phyloP scores from a whole-genome alignment of 2,888 invertebrate species.

The Watsonalla binaria region DNA sequence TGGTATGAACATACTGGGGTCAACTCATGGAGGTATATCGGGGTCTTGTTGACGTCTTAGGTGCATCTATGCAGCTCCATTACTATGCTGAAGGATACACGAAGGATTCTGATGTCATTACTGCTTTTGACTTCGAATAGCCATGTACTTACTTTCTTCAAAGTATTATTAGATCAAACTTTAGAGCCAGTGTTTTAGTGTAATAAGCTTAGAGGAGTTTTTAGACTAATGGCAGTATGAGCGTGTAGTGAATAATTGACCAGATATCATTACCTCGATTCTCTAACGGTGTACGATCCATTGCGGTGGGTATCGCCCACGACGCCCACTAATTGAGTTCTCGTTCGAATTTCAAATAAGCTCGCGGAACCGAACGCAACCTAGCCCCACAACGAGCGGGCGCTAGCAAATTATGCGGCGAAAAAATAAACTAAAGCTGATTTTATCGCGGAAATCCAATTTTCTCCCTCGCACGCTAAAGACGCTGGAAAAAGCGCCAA shows the following conservation, averaged over 20 bases:
- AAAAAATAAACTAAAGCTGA: slow-evolving; percentile 70
- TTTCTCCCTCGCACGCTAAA: slow-evolving; percentile 78
- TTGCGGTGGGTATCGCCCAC: slow-evolving; percentile 26
- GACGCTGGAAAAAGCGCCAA: slow-evolving; percentile 76
- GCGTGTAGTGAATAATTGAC: neutral
- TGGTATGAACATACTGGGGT: no score
- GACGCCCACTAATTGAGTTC: slow-evolving; percentile 60
- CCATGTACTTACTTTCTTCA: no score
- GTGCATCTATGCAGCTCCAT: no score
- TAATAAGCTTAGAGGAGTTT: no score
- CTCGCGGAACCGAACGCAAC: slow-evolving; percentile 46
- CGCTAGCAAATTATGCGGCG: slow-evolving; percentile 65
- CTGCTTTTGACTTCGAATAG: no score
- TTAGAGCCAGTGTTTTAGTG: no score
- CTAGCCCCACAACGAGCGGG: slow-evolving; percentile 46
- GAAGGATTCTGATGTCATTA: no score
- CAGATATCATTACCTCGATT: neutral
- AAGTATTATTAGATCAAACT: no score
- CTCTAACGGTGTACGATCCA: slow-evolving; percentile 16
- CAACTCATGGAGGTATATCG: no score
- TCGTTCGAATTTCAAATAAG: slow-evolving; percentile 59
- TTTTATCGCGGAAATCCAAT: slow-evolving; percentile 79
- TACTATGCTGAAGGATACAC: no score
- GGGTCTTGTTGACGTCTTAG: no score
- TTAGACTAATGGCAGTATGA: no score